Percentiles rank a stretch among this genome's conserved stretches.
Evolutionary conservation across 2,888 invertebrate genomes (phyloP).

Genomic region (Diaperis boleti): DNA sequence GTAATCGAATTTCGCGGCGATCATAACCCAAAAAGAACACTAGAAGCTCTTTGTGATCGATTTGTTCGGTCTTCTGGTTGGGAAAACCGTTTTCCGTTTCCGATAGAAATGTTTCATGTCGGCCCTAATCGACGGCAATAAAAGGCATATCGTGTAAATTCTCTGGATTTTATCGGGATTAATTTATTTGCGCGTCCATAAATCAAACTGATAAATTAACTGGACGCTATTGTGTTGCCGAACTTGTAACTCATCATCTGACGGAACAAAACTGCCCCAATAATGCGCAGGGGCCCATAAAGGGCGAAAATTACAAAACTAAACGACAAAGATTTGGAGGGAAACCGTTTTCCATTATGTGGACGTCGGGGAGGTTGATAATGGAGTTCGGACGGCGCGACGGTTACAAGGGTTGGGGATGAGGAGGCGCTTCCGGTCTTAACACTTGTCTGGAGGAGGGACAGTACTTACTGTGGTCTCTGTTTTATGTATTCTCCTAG

Average conservation of each 20-base stretch:
- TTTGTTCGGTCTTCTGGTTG: conserved; percentile 1
- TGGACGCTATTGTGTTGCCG: conserved; percentile 33
- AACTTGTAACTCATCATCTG: conserved; percentile 34
- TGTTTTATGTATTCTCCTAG: no score
- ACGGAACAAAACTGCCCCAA: conserved; percentile 1
- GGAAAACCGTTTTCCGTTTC: conserved; percentile 40
- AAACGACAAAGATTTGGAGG: conserved; percentile 27
- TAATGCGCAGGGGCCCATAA: conserved; percentile 27
- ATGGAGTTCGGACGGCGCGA: no score
- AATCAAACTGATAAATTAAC: conserved; percentile 41
- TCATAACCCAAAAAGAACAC: background rate
- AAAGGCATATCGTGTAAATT: conserved; percentile 41
- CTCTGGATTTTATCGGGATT: conserved; percentile 39
- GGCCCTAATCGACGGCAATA: conserved; percentile 38
- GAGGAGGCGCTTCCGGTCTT: no score
- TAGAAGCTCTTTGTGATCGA: background rate
- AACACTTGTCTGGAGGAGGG: no score
- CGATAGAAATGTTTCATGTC: conserved; percentile 39
- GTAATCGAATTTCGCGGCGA: conserved; percentile 20
- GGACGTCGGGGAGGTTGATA: conserved; percentile 4
- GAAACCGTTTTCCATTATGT: conserved; percentile 22
- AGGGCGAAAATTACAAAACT: conserved; percentile 28
- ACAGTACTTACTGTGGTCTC: no score
- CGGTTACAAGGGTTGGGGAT: no score
- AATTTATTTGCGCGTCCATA: conserved; percentile 40